Base-by-base conservation (phyloP, 2,888 invertebrate species). In the Pogonocherus hispidulus region DNA sequence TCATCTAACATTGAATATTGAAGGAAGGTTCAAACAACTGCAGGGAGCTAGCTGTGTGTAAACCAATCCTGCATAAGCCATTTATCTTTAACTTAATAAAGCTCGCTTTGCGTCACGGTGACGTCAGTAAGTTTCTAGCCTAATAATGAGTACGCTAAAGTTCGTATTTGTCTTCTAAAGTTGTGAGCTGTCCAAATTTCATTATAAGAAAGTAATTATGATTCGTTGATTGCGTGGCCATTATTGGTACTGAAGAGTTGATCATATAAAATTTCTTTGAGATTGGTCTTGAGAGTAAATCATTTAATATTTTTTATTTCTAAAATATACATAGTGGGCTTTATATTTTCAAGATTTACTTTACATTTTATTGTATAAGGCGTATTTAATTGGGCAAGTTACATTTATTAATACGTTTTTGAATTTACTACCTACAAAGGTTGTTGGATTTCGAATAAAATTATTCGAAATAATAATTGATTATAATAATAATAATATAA, bases 51-150 rank as follows among this genome's bases (percentile, higher is more conserved):
- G 32, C 22, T 20, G 32, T 19, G 27, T 27, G 59, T 44, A 59
- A 62, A 59, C 62, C 62, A 51, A 63, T 63, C 54, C 54, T 18
- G 27, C 3, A 5, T 41, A 54, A 20, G 54, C 55, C 54, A 55
- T 55, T 63, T 63, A 51, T 54, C 46, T 63, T 14, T 55, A 63
- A 55, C 63, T 54, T 63, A 63, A 63, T 63, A 63, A 54, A 63
- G 63, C 52, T 41, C 46, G 32, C 51, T 37, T 51, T 27, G 55
- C 54, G 63, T 44, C 37, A 19, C 14, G 41, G 18, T 55, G 63
- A 63, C 63, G 55, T 55, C 55, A 63, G 16, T 22, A 41, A 37
- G 20, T 51, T 51, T 32, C 51, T 51, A 49, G 46, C 51, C 51
- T 54, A 37, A 44, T 63, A 63, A 52, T 63, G 41, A 63, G 46